Evolutionary conservation across 2,888 invertebrate species (phyloP).

Genomic region (Phanerotoma sp.): DNA sequence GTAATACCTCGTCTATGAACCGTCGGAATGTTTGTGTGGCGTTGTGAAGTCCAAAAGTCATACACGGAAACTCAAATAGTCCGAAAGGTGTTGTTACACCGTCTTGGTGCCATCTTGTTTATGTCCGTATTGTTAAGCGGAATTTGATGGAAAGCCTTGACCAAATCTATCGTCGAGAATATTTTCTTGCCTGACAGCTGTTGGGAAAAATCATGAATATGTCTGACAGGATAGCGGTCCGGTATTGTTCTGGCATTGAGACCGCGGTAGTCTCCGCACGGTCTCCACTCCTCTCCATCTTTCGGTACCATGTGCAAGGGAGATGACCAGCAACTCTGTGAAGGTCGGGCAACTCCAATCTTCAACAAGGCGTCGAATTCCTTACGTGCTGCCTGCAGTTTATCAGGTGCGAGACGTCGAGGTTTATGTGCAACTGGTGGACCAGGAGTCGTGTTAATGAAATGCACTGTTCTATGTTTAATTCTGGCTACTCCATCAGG

Average conservation of each 20-base stretch:
- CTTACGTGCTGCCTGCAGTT: conserved; percentile 39
- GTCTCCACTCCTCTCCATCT: conserved; percentile 6
- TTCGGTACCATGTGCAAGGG: conserved; percentile 34
- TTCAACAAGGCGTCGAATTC: conserved; percentile 46
- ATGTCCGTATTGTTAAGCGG: no score
- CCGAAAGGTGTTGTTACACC: no score
- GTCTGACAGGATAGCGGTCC: conserved; percentile 22
- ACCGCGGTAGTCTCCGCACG: conserved; percentile 22
- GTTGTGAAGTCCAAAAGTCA: conserved; percentile 36
- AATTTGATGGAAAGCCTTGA: conserved; percentile 20
- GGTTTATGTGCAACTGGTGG: conserved; percentile 43
- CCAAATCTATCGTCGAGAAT: conserved; percentile 19
- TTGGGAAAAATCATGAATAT: conserved; percentile 13
- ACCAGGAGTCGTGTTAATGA: conserved; percentile 45
- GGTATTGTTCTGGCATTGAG: conserved; percentile 16
- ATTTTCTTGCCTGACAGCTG: conserved; percentile 10
- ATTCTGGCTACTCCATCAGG: neutral
- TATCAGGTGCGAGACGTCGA: conserved; percentile 43
- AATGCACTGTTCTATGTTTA: conserved; percentile 27
- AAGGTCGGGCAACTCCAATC: conserved; percentile 51
- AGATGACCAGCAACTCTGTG: conserved; percentile 43
- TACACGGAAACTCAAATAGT: no score
- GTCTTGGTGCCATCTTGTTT: no score
- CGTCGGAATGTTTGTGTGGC: conserved; percentile 30
- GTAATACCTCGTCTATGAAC: conserved; percentile 16